Percentiles rank a stretch among this genome's conserved stretches.
phyloP scores from a whole-genome alignment of 2,888 invertebrate species.

The Spisula solida region DNA sequence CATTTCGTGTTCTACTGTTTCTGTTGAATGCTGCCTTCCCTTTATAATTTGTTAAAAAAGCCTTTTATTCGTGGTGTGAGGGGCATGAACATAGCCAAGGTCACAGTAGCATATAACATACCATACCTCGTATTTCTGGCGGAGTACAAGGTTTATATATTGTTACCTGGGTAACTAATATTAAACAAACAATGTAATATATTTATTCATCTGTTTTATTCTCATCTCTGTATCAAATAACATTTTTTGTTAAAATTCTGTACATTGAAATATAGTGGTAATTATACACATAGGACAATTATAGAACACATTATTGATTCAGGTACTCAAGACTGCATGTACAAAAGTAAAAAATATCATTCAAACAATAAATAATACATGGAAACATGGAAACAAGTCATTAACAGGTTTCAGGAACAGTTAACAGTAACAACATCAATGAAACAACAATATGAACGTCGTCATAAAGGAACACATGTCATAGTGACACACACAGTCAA shows the following conservation, averaged over 20 bases:
- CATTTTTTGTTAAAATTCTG: conserved; percentile 24
- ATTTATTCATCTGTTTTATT: background rate
- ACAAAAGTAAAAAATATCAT: conserved; percentile 16
- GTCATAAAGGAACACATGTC: background rate
- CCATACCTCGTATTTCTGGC: no score
- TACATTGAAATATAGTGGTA: conserved; percentile 15
- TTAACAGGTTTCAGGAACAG: background rate
- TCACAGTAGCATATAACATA: no score
- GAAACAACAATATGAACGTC: background rate
- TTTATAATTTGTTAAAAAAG: no score
- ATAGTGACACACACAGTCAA: background rate
- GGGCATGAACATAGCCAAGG: no score
- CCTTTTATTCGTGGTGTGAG: no score
- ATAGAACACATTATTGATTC: background rate
- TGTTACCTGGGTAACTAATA: background rate
- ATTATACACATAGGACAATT: background rate
- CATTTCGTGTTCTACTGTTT: no score
- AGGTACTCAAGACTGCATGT: background rate
- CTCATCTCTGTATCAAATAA: conserved; percentile 4
- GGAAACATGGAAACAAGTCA: background rate
- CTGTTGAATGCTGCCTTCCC: no score
- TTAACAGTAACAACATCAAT: conserved; percentile 12
- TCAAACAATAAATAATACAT: conserved; percentile 18
- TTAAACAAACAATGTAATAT: background rate
- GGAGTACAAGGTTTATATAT: no score